Evolutionary conservation across 2,888 invertebrate genomes (phyloP).

Genomic region (Pachliopta kotzebuea): DNA sequence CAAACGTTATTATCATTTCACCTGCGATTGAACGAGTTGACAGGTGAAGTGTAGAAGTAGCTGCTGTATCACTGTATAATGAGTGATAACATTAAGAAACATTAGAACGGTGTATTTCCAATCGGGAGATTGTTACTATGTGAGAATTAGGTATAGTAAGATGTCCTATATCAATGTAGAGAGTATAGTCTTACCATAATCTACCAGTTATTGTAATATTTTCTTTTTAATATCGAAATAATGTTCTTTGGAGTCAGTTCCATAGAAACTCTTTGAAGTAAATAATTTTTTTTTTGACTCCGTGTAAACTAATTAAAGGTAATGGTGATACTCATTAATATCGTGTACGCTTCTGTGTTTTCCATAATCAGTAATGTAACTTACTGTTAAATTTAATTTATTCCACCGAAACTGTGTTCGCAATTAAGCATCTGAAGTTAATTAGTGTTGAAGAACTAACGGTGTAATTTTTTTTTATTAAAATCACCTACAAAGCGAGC

Average conservation of each 20-base stretch:
- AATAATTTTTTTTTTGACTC: no score
- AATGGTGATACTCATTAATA: neutral
- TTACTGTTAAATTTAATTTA: conserved; percentile 19
- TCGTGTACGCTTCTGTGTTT: neutral
- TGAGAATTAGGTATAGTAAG: no score
- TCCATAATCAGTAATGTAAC: neutral
- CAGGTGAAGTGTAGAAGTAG: conserved; percentile 3
- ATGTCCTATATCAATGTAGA: no score
- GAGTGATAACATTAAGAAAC: neutral
- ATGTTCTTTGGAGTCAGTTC: no score
- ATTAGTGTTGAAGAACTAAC: conserved; percentile 14
- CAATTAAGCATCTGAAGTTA: conserved; percentile 3
- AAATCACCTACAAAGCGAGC: conserved; percentile 3
- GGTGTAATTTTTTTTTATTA: conserved; percentile 8
- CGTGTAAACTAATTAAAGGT: no score
- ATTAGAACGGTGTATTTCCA: neutral
- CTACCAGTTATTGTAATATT: no score
- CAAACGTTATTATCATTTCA: neutral
- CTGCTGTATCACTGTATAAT: conserved; percentile 2
- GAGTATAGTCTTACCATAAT: no score
- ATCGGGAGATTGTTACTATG: no score
- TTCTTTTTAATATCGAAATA: no score
- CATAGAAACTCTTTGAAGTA: no score
- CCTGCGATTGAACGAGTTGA: conserved; percentile 3
- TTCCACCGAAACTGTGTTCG: conserved; percentile 1